These are phyloP conservation scores for Mimumesa dahlbomi DNA, from an alignment of 2,888 invertebrate species.

Conservation along the genomic window DNA sequence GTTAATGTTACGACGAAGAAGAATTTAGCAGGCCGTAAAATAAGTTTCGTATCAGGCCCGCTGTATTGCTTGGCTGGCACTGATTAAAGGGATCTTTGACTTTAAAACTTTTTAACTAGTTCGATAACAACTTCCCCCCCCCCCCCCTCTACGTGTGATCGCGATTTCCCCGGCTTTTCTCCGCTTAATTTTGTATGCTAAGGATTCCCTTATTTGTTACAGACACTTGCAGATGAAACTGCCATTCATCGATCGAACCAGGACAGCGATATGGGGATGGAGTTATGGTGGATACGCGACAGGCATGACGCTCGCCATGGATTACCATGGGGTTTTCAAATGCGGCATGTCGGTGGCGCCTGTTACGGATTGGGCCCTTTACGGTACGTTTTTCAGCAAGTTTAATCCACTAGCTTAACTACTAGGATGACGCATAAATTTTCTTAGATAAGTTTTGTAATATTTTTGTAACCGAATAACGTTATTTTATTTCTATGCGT, in stretches of 20 bases:
- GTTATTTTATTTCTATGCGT: background rate
- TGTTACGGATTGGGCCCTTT: constrained; percentile 97
- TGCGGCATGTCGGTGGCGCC: constrained; percentile 98
- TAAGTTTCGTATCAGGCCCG: no score
- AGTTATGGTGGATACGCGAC: constrained; percentile 98
- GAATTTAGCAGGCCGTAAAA: no score
- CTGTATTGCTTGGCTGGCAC: no score
- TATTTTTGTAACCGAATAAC: background rate
- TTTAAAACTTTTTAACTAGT: no score
- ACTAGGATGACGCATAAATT: no score
- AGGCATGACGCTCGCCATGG: constrained; percentile 91
- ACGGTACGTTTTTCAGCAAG: constrained; percentile 89
- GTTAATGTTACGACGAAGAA: no score
- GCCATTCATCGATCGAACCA: constrained; percentile 88
- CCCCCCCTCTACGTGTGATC: no score
- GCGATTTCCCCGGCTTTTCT: no score
- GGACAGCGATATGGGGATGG: constrained; percentile 99
- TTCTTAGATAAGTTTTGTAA: no score
- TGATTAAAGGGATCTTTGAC: no score
- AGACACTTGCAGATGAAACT: constrained; percentile 85
- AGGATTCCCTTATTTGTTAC: constrained; percentile 54
- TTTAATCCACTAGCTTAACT: no score
- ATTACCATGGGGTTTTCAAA: constrained; percentile 88
- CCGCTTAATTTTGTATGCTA: constrained; percentile 9
- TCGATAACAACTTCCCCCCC: no score